Evolutionary conservation across 2,797 vertebrate genomes (phyloP).

Genomic region (Pangasius djambal): DNA sequence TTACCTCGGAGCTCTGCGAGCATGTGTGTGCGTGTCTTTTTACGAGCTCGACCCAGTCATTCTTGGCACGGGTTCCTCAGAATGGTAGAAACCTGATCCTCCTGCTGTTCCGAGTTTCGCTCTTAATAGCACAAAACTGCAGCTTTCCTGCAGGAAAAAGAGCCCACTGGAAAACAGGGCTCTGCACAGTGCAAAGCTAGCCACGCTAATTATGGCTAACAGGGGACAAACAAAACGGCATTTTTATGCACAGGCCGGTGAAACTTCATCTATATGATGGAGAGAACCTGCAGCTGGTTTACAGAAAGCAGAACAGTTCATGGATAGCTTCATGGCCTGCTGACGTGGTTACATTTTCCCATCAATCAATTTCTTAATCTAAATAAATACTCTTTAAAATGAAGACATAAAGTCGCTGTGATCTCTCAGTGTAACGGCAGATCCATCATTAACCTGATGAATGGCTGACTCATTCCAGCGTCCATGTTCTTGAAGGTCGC

Average conservation of each 20-base stretch:
- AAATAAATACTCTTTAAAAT: constrained; percentile 15
- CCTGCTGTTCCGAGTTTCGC: constrained; percentile 59
- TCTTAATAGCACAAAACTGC: constrained; percentile 68
- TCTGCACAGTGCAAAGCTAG: constrained; percentile 54
- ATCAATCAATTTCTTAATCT: constrained; percentile 34
- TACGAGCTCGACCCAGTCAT: constrained; percentile 62
- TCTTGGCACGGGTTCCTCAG: constrained; percentile 62
- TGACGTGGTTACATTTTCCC: constrained; percentile 13
- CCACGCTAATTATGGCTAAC: constrained; percentile 60
- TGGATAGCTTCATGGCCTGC: constrained; percentile 2
- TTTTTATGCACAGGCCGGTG: constrained; percentile 48
- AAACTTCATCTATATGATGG: constrained; percentile 43
- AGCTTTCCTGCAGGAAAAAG: constrained; percentile 57
- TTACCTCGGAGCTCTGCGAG: neutral
- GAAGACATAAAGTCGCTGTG: neutral
- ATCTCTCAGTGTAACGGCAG: neutral
- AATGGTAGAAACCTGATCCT: constrained; percentile 64
- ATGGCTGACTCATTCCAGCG: neutral
- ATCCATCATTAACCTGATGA: constrained; percentile 4
- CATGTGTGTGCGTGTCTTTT: constrained; percentile 48
- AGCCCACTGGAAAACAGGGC: constrained; percentile 47
- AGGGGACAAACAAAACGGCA: constrained; percentile 59
- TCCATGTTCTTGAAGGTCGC: neutral
- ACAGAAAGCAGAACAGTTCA: constrained; percentile 26
- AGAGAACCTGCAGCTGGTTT: constrained; percentile 19